phyloP scores from a whole-genome alignment of 2,797 vertebrate genomes.

The Acipenser transmontanus region DNA sequence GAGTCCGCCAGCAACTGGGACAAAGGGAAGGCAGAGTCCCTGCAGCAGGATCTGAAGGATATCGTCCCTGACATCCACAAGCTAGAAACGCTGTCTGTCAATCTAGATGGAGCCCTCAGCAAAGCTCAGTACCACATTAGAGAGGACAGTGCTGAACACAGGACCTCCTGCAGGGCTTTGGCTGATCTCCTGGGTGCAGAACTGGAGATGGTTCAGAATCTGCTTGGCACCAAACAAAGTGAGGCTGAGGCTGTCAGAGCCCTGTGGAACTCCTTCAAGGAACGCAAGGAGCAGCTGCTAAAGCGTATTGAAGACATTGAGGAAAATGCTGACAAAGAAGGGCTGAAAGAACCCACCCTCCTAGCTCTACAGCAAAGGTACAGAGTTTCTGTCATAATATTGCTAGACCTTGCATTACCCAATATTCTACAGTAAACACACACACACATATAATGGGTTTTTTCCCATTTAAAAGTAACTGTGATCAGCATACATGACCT shows the following conservation, averaged over 20 bases:
- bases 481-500: conserved; percentile 6
- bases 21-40: conserved; percentile 62
- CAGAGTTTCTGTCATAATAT: too few relatives aligned
- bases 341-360: conserved; percentile 65
- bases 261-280: conserved; percentile 70
- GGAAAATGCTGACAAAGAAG: conserved; percentile 61
- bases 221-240: conserved; percentile 73
- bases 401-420: too few relatives aligned
- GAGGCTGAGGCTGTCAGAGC: conserved; percentile 78
- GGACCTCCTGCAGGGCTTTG: conserved; percentile 67
- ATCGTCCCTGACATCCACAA: conserved; percentile 62
- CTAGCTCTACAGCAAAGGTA: conserved; percentile 88
- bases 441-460: neutral
- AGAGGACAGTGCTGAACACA: conserved; percentile 44
- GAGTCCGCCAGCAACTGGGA: conserved; percentile 75
- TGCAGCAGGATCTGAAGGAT: conserved; percentile 61
- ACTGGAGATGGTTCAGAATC: conserved; percentile 67
- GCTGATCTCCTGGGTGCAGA: conserved; percentile 66
- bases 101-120: conserved; percentile 71
- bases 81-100: conserved; percentile 67
- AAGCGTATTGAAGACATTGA: conserved; percentile 74
- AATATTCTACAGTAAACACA: too few relatives aligned
- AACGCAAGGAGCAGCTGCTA: conserved; percentile 75
- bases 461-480: conserved; percentile 13
- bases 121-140: conserved; percentile 82